Evolutionary conservation across 2,888 invertebrate genomes (phyloP).

Genomic region (Ornithoptera alexandrae): DNA sequence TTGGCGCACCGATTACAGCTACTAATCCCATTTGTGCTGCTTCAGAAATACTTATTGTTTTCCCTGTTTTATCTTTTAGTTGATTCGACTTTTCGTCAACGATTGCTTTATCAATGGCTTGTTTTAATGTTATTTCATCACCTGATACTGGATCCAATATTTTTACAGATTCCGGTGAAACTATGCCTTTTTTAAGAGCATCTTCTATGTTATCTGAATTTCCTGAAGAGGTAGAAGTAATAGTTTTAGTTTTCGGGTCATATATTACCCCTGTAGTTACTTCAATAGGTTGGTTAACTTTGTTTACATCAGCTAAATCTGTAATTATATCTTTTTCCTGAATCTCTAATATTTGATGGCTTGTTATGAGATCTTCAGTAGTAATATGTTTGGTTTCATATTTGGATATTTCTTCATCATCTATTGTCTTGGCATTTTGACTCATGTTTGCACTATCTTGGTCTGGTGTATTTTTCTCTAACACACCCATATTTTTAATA

Average conservation of each 20-base stretch:
- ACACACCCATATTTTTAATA: constrained; percentile 36
- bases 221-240: constrained; percentile 83
- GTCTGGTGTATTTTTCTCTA: constrained; percentile 43
- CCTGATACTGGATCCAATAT: constrained; percentile 86
- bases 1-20: constrained; percentile 86
- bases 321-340: constrained; percentile 16
- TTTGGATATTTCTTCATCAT: background rate
- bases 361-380: background rate
- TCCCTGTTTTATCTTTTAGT: constrained; percentile 83
- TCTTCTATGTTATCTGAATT: constrained; percentile 83
- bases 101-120: constrained; percentile 88
- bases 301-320: constrained; percentile 20
- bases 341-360: constrained; percentile 12
- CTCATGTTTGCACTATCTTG: constrained; percentile 43
- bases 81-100: constrained; percentile 86
- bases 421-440: constrained; percentile 5
- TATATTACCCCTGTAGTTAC: constrained; percentile 85
- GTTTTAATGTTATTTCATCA: constrained; percentile 83
- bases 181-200: constrained; percentile 86
- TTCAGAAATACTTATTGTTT: constrained; percentile 84
- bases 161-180: constrained; percentile 83
- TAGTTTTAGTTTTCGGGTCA: constrained; percentile 85
- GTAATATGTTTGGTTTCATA: background rate
- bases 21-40: constrained; percentile 88
- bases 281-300: constrained; percentile 78